phyloP scores from a whole-genome alignment of 2,888 invertebrate genomes.

The Pheosia tremula region DNA sequence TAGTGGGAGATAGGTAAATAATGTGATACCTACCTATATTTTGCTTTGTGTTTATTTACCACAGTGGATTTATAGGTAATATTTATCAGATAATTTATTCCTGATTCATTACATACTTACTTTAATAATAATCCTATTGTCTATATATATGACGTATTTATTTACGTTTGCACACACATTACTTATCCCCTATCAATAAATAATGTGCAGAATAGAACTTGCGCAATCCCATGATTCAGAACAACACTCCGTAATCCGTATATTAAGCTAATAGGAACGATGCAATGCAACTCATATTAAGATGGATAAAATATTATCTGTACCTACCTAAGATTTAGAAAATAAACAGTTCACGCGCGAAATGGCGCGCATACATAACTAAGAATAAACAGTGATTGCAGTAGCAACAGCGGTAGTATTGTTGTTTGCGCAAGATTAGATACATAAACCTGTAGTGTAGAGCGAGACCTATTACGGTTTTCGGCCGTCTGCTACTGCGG shows the following conservation, averaged over 20 bases:
- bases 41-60: no score
- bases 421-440: conserved; percentile 70
- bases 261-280: not conserved
- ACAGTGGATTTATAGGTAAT: no score
- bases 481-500: conserved; percentile 34
- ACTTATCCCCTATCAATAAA: not conserved
- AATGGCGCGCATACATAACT: conserved; percentile 65
- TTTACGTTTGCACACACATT: not conserved
- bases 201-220: conserved; percentile 4
- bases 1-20: not conserved
- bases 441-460: conserved; percentile 60
- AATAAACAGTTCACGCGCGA: conserved; percentile 52
- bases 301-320: not conserved
- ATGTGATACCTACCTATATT: not conserved
- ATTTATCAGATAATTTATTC: no score
- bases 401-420: conserved; percentile 42
- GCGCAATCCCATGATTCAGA: conserved; percentile 11
- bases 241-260: not conserved
- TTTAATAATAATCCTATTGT: no score
- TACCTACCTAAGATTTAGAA: conserved; percentile 24
- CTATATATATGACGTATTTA: not conserved
- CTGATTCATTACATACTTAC: no score
- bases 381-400: conserved; percentile 66
- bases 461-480: conserved; percentile 46
- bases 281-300: not conserved